Base-by-base conservation (phyloP, 2,113 vertebrate species). In the Glaucidium brasilianum region DNA sequence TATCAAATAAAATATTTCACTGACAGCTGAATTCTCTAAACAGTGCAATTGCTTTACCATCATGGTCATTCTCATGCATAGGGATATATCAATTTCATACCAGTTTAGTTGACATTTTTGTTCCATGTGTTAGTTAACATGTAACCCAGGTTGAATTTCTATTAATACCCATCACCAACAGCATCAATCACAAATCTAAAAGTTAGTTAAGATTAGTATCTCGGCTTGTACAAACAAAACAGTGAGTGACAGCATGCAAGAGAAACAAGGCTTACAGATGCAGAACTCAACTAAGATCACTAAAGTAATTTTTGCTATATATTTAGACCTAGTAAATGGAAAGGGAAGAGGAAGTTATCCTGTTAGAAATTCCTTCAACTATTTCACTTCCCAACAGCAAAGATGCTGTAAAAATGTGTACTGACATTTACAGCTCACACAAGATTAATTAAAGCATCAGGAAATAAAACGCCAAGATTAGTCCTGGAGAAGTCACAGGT, bases 391-490 rank as follows among this genome's bases (percentile, higher is more conserved):
- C 37, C 52, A 94, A 50, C 16, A 94, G 78, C 47, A 90, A 85
- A 82, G 74, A 79, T 22, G 56, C 52, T 67, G 60, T 82, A 71
- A 94, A 96, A 81, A 52, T 67, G 47, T 66, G 81, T 90, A 73
- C 45, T 96, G 88, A 90, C 71, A 92, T 88, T 85, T 90, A 90
- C 67, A 94, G 74, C 41, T 92, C 3, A 50, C n/a, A 67, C 8
- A 85, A 90, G 79, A 85, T 88, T 94, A 92, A 94, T 96, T 85
- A 96, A 90, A 92, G 62, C 49, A 76, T 85, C 91, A 95, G 75
- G 74, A 92, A 94, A 76, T 79, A 91, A 94, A 96, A 82, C 67
- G 91, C 79, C 39, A 21, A 72, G 95, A 94, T 92, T 63, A 95
- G 75, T 88, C 66, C 79, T 86, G 79, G 62, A 95, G 90, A 92